Evolutionary conservation across 2,888 invertebrate species (phyloP), one percentile per base, ranked within the genome.

Genomic region (Timema podura): DNA sequence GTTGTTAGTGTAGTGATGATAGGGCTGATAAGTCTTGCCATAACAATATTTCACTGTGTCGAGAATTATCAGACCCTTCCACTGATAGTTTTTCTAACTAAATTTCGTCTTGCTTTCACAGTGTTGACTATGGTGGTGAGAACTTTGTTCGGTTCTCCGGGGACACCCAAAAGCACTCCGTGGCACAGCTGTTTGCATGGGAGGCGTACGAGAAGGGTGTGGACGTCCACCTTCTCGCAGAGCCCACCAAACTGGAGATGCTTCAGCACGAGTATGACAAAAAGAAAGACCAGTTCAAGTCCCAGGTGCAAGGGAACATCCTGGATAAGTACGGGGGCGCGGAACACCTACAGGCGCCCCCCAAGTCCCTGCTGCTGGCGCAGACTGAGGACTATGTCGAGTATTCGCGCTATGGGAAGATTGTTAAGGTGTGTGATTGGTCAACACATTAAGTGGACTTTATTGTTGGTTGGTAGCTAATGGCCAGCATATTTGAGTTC

Each of bases 371-470:
- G 61, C 83, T 96, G 6, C 80, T 98, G 68, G 97, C 97, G 0
- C 98, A 99, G 81, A 96, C 95, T 0, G 99, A 99, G 80, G 89
- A 93, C 78, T 99, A 98, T 81, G 89, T 95, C 1, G 95, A 97
- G 78, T 99, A 98, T 84, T 96, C 96, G 47, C 84, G 97, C 68
- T 93, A 93, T 75, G 99, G 99, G 2, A 94, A 95, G 74, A 83
- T 94, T 30, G 78, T 83, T 13, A 83, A 82, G 77, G 79, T 79
- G 15, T 47, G 49, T 64, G 10, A 10, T 30, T 30, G 2, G 1
- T 30, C 30, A 30, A 30, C 30, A 30, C 30, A 30, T 30, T 30
- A 30, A 30, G 3, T 30, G 30, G 30, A 30, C 30, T 30, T 30
- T 30, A 30, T 30, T 30, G 30, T 30, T 30, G 30, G 30, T 30